Percentiles rank a stretch among this genome's conserved stretches.
Evolutionary conservation across 2,113 vertebrate genomes (phyloP).

Genomic region (Cricetomys ansorgei): DNA sequence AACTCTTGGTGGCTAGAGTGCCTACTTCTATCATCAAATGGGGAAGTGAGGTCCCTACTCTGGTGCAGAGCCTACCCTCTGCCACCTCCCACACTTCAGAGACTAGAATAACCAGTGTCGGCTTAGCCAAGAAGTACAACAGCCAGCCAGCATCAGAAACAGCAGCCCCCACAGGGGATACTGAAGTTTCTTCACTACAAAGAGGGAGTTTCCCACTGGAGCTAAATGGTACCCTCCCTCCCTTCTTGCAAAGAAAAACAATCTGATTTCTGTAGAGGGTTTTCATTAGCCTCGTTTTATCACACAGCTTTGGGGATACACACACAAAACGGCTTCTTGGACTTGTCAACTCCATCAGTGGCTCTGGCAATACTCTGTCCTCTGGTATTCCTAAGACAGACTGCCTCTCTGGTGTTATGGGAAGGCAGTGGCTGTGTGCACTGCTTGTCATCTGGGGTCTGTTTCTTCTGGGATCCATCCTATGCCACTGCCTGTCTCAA

Average conservation of each 20-base stretch:
- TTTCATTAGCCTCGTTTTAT: background rate
- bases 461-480: background rate
- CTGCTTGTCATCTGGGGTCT: background rate
- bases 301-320: background rate
- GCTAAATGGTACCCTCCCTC: slow-evolving; percentile 24
- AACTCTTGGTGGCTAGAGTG: background rate
- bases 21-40: background rate
- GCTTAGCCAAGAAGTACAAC: background rate
- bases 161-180: slow-evolving; percentile 21
- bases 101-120: background rate
- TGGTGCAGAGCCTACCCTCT: background rate
- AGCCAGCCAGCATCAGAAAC: background rate
- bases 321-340: background rate
- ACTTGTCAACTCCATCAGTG: background rate
- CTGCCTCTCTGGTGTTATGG: background rate
- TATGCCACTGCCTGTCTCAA: background rate
- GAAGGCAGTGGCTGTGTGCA: background rate
- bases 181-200: slow-evolving; percentile 38
- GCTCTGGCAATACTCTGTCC: background rate
- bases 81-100: background rate
- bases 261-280: background rate
- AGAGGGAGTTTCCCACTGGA: slow-evolving; percentile 62
- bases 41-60: background rate
- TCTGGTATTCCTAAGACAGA: background rate
- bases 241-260: slow-evolving; percentile 47